phyloP scores from a whole-genome alignment of 2,113 vertebrate species.

The Rousettus leschenaultii region DNA sequence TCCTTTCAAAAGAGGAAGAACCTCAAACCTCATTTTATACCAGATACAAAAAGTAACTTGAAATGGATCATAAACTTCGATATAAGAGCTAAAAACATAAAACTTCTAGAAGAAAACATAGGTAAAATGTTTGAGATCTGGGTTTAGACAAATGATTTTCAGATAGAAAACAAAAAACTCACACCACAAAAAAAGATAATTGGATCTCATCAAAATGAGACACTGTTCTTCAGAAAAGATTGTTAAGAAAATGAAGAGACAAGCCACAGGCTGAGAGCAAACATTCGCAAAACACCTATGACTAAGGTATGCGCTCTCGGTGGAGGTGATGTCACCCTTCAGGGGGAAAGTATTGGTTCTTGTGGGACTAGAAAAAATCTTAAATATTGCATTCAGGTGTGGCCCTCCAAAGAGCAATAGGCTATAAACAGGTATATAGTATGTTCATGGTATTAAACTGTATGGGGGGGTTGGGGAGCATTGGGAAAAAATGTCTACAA shows the following conservation, averaged over 20 bases:
- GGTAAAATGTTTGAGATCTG: background rate
- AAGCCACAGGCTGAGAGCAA: background rate
- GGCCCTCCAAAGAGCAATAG: background rate
- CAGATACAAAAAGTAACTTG: background rate
- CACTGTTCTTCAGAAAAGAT: background rate
- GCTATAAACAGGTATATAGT: background rate
- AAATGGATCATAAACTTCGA: background rate
- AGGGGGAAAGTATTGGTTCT: background rate
- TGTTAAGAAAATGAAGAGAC: background rate
- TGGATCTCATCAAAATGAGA: background rate
- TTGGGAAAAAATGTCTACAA: background rate
- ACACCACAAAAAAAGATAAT: background rate
- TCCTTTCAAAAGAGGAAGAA: background rate
- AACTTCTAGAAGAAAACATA: background rate
- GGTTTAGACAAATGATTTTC: background rate
- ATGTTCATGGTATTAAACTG: background rate
- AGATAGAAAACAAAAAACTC: background rate
- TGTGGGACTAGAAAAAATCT: background rate
- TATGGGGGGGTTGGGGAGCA: fast-evolving
- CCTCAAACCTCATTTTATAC: background rate
- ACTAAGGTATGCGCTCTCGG: background rate
- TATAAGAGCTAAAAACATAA: background rate
- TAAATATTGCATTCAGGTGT: background rate
- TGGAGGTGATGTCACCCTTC: background rate
- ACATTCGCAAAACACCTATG: background rate